Percentiles rank a stretch among this genome's conserved stretches.
phyloP scores from a whole-genome alignment of 2,888 invertebrate species.

The Schrankia costaestrigalis region DNA sequence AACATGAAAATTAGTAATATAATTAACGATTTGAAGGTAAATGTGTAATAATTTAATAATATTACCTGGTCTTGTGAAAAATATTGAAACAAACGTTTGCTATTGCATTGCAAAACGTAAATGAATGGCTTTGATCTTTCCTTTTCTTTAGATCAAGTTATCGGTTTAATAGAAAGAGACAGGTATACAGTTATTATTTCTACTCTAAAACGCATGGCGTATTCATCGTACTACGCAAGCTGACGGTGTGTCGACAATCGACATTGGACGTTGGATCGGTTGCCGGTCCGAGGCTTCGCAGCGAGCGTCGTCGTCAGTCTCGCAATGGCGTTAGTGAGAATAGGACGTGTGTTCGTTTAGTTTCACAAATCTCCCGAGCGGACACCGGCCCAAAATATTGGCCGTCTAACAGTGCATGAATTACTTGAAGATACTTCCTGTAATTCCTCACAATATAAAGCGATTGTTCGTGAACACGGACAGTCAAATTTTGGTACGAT shows the following conservation, averaged over 20 bases:
- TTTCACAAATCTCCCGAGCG: conserved; percentile 72
- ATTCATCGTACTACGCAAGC: conserved; percentile 77
- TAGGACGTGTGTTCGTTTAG: conserved; percentile 75
- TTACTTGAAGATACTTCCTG: conserved; percentile 69
- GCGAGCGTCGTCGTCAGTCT: conserved; percentile 67
- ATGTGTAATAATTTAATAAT: conserved; percentile 22
- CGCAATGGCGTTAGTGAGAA: conserved; percentile 78
- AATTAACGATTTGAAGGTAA: conserved; percentile 26
- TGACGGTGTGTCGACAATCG: conserved; percentile 80
- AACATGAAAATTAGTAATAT: conserved; percentile 9
- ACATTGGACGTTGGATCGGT: conserved; percentile 79
- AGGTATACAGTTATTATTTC: conserved; percentile 30
- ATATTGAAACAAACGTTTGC: conserved; percentile 60
- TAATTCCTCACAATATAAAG: conserved; percentile 64
- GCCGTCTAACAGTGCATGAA: conserved; percentile 75
- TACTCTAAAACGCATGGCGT: conserved; percentile 61
- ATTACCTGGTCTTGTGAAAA: conserved; percentile 48
- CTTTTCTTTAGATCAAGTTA: conserved; percentile 32
- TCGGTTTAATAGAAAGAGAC: conserved; percentile 52
- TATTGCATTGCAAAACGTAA: conserved; percentile 72
- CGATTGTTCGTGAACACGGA: conserved; percentile 69
- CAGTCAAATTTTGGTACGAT: conserved; percentile 81
- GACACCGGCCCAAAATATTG: conserved; percentile 82
- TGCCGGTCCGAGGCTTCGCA: conserved; percentile 70
- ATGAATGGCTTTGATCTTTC: conserved; percentile 69